These are phyloP conservation scores for Micronycteris hirsuta DNA, from an alignment of 2,113 vertebrate genomes.

Conservation along the genomic window DNA sequence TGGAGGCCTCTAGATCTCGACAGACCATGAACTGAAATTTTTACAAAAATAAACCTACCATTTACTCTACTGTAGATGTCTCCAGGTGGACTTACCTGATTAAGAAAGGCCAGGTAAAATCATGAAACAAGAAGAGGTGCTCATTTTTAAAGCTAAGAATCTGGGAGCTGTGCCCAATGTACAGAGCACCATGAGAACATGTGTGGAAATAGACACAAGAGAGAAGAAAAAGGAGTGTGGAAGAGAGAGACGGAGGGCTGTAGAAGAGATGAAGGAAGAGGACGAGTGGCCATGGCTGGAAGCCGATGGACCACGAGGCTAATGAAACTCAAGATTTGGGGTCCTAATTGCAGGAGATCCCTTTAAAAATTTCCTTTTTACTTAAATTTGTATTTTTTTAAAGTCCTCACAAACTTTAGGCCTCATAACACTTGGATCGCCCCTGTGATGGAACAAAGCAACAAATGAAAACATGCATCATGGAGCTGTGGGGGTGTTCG, in stretches of 20 bases:
- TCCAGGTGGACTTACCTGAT: not conserved
- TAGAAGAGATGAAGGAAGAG: not conserved
- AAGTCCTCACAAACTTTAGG: not conserved
- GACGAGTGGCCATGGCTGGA: not conserved
- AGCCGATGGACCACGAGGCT: not conserved
- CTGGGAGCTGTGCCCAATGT: not conserved
- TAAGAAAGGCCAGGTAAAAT: not conserved
- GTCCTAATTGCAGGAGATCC: not conserved
- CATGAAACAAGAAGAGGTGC: not conserved
- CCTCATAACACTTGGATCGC: not conserved
- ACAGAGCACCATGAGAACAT: not conserved
- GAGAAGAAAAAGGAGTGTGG: not conserved
- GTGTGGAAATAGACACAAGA: not conserved
- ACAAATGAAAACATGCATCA: not conserved
- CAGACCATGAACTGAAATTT: not conserved
- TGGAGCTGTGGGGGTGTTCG: not conserved
- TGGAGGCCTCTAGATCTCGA: not conserved
- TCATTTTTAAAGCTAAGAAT: not conserved
- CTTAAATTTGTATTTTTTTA: not conserved
- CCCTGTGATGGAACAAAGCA: not conserved
- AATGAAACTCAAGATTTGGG: not conserved
- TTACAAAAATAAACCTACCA: not conserved
- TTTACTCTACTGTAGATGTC: not conserved
- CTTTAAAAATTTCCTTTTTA: not conserved
- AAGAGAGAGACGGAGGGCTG: not conserved